Conservation (phyloP, 2,888 invertebrate species). For the Nymphalis polychloros region DNA sequence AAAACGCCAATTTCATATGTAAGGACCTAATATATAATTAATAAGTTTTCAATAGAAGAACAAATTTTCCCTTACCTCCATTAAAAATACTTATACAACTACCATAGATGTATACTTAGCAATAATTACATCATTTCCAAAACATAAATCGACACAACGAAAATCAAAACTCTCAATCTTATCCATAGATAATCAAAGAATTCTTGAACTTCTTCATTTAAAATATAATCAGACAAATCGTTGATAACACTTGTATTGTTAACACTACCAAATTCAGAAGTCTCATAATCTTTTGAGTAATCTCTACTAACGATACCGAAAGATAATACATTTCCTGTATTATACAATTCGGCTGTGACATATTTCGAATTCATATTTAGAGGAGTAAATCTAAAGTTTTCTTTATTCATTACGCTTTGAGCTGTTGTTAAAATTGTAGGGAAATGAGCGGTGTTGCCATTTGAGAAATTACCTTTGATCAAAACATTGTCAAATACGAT, state of each 20-base stretch:
- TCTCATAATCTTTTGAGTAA: slow-evolving; percentile 51
- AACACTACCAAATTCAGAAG: slow-evolving; percentile 15
- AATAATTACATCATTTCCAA: slow-evolving; percentile 70
- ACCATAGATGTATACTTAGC: not conserved
- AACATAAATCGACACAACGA: slow-evolving; percentile 71
- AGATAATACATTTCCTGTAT: slow-evolving; percentile 48
- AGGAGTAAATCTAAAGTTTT: slow-evolving; percentile 42
- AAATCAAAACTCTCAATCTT: slow-evolving; percentile 59
- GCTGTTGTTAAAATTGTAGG: slow-evolving; percentile 56
- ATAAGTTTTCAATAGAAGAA: no score
- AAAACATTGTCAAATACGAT: slow-evolving; percentile 55
- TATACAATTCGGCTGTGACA: slow-evolving; percentile 48
- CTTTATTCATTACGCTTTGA: slow-evolving; percentile 32
- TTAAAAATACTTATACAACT: no score
- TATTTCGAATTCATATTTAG: slow-evolving; percentile 41
- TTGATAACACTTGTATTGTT: slow-evolving; percentile 42
- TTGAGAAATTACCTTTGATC: slow-evolving; percentile 56
- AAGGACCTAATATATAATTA: no score
- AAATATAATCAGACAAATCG: slow-evolving; percentile 54
- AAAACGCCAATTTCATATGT: no score
- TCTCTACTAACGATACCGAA: slow-evolving; percentile 63
- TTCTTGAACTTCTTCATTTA: slow-evolving; percentile 59
- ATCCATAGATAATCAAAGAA: slow-evolving; percentile 75
- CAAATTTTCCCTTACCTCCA: no score
- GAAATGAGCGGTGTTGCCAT: slow-evolving; percentile 49